Evolutionary conservation across 1,140 invertebrate genomes (phyloP).

Genomic region (Drosophila tsacasi): DNA sequence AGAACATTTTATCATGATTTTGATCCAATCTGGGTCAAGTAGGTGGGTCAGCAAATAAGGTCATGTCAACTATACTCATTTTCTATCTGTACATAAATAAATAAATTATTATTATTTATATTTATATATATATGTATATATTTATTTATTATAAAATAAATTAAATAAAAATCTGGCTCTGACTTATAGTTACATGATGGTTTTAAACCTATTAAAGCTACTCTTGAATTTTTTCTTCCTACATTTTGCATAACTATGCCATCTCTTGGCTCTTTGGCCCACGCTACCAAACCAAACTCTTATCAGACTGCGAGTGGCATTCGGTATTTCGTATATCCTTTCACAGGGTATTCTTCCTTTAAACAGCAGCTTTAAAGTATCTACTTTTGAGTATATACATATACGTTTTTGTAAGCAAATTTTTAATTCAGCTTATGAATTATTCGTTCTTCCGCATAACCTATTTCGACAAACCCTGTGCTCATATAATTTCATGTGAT

Average conservation of each 20-base stretch:
- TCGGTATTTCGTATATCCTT: neutral
- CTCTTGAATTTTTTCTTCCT: too few species aligned
- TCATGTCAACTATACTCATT: neutral
- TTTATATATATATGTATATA: too few species aligned
- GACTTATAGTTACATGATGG: neutral
- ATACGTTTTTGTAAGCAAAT: neutral
- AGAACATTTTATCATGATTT: neutral
- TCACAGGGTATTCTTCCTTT: neutral
- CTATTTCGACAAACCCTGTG: neutral
- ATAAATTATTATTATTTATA: too few species aligned
- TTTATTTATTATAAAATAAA: too few species aligned
- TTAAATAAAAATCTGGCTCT: too few species aligned
- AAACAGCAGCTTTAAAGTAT: too few species aligned
- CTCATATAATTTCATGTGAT: neutral
- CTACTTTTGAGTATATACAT: too few species aligned
- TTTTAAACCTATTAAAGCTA: neutral
- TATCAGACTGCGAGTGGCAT: constrained; percentile 56
- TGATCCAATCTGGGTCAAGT: neutral
- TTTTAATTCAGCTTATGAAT: neutral
- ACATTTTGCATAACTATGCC: constrained; percentile 23
- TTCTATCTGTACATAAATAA: neutral
- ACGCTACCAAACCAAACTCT: constrained; percentile 64
- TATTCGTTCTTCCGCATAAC: neutral
- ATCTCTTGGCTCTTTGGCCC: neutral
- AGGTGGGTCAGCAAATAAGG: neutral